Evolutionary conservation across 2,113 vertebrate species (phyloP), one percentile per base, ranked within the genome.

Genomic region (Erythrocebus patas): DNA sequence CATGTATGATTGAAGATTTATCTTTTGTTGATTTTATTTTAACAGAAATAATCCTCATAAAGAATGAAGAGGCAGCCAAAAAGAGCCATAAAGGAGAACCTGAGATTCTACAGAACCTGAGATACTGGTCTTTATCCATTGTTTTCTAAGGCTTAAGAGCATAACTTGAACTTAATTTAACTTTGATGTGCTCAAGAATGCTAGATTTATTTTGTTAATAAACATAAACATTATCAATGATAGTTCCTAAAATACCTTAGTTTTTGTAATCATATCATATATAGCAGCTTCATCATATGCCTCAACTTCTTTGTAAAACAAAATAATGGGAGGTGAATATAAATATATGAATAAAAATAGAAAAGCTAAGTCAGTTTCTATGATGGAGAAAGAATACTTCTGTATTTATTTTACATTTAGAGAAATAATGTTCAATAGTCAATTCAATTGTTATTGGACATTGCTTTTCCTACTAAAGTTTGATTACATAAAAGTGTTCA

Each of bases 391-490:
- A 95, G 97, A 90, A 70, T 75, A 86, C 78, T 97, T 93, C 22
- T 76, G 0, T 92, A n/a, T 82, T 94, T 89, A 52, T 93, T 97
- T 96, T 97, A 48, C 40, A 97, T 82, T 85, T 95, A 93, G 73
- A 84, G 72, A 91, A 94, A 96, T 94, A 98, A 93, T 64, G 25
- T 97, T 97, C 3, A 89, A n/a, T 7, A 57, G 27, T 75, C 38
- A 79, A 10, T 70, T 89, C 96, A 93, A 48, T 96, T 95, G 95
- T 89, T 97, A 86, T 0, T 0, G 25, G 50, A 25, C 11, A 87
- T 92, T 96, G 64, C 17, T 97, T 98, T 97, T 97, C 43, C 80
- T 93, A 93, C 90, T 83, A 93, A 96, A 96, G 8, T 92, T 96
- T 95, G 94, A 96, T 92, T 91, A 38, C 91, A 38, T 52, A 95